Evolutionary conservation across 2,797 vertebrate genomes (phyloP).

Genomic region (Perodicticus potto): DNA sequence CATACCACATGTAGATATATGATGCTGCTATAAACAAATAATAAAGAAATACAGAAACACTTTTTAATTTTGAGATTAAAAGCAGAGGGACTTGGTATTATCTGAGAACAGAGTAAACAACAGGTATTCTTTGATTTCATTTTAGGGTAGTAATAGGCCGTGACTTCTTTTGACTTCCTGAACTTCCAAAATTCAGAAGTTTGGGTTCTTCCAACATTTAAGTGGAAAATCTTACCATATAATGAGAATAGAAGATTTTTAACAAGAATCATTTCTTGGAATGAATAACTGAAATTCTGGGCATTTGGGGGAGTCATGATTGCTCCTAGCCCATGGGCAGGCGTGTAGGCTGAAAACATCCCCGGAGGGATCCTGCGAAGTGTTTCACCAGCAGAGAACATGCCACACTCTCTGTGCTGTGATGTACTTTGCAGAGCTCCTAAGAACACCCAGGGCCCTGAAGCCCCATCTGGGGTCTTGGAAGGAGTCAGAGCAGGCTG

Average conservation of each 20-base stretch:
- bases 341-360: not conserved
- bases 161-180: not conserved
- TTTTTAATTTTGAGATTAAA: slow-evolving; percentile 22
- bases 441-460: too few relatives aligned
- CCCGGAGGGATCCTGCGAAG: not conserved
- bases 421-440: not conserved
- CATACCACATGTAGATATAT: not conserved
- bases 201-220: not conserved
- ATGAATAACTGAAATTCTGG: not conserved
- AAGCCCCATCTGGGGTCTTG: not conserved
- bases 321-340: not conserved
- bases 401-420: not conserved
- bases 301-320: not conserved
- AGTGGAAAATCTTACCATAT: not conserved
- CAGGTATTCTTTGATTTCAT: not conserved
- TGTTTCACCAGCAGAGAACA: not conserved
- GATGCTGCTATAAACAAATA: not conserved
- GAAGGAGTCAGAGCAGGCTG: not conserved
- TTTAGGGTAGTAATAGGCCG: not conserved
- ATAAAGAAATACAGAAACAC: not conserved
- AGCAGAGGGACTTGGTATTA: not conserved
- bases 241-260: not conserved
- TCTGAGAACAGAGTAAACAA: not conserved
- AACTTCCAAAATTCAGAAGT: slow-evolving; percentile 43
- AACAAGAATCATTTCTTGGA: slow-evolving; percentile 10